Conservation (phyloP, 1,140 invertebrate species). For the Drosophila teissieri region DNA sequence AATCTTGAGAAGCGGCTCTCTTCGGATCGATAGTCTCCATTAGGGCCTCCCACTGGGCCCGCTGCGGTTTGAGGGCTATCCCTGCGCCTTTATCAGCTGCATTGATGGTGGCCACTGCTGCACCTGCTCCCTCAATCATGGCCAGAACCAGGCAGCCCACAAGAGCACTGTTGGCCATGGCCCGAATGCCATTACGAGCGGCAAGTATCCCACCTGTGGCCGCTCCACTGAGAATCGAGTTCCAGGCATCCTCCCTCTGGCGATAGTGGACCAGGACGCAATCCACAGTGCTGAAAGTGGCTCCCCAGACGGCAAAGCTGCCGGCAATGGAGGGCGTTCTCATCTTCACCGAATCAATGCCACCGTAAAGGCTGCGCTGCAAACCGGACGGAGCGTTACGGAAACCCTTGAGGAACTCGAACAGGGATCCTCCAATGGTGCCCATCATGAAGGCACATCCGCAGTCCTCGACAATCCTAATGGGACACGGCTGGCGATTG, state of each 20-base stretch:
- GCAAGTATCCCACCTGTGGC: conserved; percentile 65
- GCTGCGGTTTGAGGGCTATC: background rate
- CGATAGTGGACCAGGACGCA: conserved; percentile 60
- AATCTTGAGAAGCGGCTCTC: background rate
- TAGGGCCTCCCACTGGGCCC: conserved; percentile 48
- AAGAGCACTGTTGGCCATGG: conserved; percentile 69
- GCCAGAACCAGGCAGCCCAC: conserved; percentile 67
- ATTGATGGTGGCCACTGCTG: conserved; percentile 68
- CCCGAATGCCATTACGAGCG: conserved; percentile 63
- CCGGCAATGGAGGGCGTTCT: conserved; percentile 65
- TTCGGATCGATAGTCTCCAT: background rate
- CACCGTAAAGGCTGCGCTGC: conserved; percentile 56
- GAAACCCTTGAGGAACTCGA: conserved; percentile 64
- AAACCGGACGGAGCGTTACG: conserved; percentile 57
- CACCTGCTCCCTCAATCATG: conserved; percentile 63
- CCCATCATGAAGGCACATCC: conserved; percentile 75
- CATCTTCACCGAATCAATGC: conserved; percentile 63
- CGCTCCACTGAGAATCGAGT: conserved; percentile 68
- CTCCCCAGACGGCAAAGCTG: conserved; percentile 69
- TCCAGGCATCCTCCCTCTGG: conserved; percentile 66
- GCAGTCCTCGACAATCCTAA: conserved; percentile 70
- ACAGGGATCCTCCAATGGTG: conserved; percentile 59
- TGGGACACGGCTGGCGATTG: conserved; percentile 68
- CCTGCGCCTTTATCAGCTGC: conserved; percentile 23
- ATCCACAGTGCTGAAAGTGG: conserved; percentile 69